Percentiles rank a stretch among this genome's conserved stretches.
phyloP scores from a whole-genome alignment of 2,797 vertebrate species.

The Sebastes melanostomus region DNA sequence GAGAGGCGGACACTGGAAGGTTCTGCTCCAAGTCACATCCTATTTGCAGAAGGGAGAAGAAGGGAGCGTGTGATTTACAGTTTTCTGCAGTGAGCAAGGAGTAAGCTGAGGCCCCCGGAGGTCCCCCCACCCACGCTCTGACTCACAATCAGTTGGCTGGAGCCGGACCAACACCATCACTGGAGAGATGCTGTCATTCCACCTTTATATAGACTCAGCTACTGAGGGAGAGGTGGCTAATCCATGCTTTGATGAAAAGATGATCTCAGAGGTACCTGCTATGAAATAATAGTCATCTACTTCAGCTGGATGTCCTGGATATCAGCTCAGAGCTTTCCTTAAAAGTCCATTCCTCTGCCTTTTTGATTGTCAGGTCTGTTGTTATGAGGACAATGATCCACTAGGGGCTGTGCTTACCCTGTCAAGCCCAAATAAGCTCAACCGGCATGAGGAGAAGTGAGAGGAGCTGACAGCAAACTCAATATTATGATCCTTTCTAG shows the following conservation, averaged over 20 bases:
- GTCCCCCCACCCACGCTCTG: slow-evolving; percentile 47
- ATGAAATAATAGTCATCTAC: neutral
- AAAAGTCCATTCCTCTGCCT: slow-evolving; percentile 23
- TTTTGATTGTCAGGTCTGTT: slow-evolving; percentile 19
- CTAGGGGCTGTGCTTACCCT: slow-evolving; percentile 76
- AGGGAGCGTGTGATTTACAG: slow-evolving; percentile 9
- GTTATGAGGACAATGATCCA: slow-evolving; percentile 71
- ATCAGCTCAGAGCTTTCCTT: slow-evolving; percentile 7
- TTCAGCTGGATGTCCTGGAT: neutral
- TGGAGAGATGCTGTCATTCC: slow-evolving; percentile 45
- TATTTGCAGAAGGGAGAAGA: slow-evolving; percentile 24
- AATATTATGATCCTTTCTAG: neutral
- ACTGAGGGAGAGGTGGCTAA: slow-evolving; percentile 24
- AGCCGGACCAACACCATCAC: slow-evolving; percentile 30
- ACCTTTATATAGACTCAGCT: slow-evolving; percentile 52
- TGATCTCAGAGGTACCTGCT: neutral
- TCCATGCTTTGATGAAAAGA: slow-evolving; percentile 29
- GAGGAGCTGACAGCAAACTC: neutral
- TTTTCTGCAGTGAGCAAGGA: slow-evolving; percentile 16
- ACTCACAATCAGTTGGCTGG: slow-evolving; percentile 44
- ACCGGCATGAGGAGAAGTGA: neutral
- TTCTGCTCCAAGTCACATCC: slow-evolving; percentile 34
- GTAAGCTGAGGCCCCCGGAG: neutral
- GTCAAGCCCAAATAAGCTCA: slow-evolving; percentile 13
- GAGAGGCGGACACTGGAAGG: slow-evolving; percentile 3